Conservation (phyloP, 2,888 invertebrate species). For the Drosophila demipolita region DNA sequence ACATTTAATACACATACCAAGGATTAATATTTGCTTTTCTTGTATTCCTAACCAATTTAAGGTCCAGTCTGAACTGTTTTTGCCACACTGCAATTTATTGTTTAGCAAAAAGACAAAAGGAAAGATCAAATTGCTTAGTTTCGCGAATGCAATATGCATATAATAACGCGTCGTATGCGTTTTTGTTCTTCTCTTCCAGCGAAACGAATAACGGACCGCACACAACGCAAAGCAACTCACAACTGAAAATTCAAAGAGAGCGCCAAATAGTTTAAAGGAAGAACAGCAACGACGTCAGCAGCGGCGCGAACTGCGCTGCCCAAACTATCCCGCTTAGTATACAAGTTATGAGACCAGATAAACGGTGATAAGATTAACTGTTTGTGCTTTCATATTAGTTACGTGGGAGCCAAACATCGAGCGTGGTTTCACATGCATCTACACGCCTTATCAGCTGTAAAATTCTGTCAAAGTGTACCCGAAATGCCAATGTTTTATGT, state of each 20-base stretch:
- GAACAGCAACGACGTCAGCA: slow-evolving; percentile 23
- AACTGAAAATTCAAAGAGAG: slow-evolving; percentile 57
- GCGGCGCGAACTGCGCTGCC: slow-evolving; percentile 15
- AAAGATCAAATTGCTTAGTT: neutral
- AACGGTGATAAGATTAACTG: slow-evolving; percentile 53
- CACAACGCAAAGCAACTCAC: slow-evolving; percentile 69
- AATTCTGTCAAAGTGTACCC: neutral
- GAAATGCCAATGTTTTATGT: neutral
- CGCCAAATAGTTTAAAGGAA: slow-evolving; percentile 53
- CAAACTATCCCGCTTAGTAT: slow-evolving; percentile 35
- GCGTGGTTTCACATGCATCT: slow-evolving; percentile 4
- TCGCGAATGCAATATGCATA: slow-evolving; percentile 6
- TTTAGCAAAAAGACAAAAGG: neutral
- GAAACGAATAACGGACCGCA: slow-evolving; percentile 48
- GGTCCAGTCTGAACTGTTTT: neutral
- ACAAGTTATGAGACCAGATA: slow-evolving; percentile 36
- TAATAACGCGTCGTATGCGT: slow-evolving; percentile 37
- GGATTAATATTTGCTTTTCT: neutral
- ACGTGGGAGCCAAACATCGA: neutral
- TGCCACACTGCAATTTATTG: slow-evolving; percentile 3
- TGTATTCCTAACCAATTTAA: neutral
- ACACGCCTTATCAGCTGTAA: slow-evolving; percentile 11
- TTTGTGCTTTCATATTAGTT: slow-evolving; percentile 10
- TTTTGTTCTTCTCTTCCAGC: slow-evolving; percentile 4
- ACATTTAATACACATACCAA: neutral